Evolutionary conservation across 2,888 invertebrate genomes (phyloP), one percentile per base, ranked within the genome.

Genomic region (Dermolepida albohirtum): DNA sequence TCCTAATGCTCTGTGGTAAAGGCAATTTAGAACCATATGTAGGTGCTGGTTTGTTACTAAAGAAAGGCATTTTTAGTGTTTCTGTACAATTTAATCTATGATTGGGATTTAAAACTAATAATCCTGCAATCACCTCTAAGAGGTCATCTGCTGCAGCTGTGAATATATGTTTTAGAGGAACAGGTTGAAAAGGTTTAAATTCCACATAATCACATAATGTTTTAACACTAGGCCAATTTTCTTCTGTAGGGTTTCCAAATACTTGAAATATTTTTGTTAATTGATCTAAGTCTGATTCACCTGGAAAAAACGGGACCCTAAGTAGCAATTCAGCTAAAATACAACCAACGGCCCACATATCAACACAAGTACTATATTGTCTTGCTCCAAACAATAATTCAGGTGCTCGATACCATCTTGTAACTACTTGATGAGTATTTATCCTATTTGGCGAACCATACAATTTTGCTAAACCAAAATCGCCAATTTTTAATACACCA

Each of bases 281-380:
- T 80, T 99, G 99, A 85, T 98, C 98, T 65, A 99, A 85, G 83
- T 99, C 99, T 0, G 97, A 93, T 77, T 98, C 98, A 5, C 98
- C 98, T 0, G 98, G 96, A 70, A 99, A 87, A 78, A 99, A 93
- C 1, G 99, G 98, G 2, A 93, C 91, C 72, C 96, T 85, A n/a
- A 96, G 85, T 55, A 96, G 83, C 16, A 99, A 86, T 84, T 99
- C 99, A 0, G 97, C 99, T 71, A 99, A 83, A 79, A 99, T 98
- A 81, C 99, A 99, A 2, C 99, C 99, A 10, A 97, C 90, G 2
- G 99, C 98, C 99, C 99, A 99, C 87, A 98, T 97, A 80, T 99
- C 99, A 12, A 99, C 94, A 1, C 96, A 96, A 10, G 93, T 94
- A 11, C 96, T 94, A 83, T 99, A 99, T 79, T 95, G 93, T 52